A percentile compares a stretch with the other conserved stretches of the same genome.
These are phyloP conservation scores for Lepeophtheirus salmonis DNA, from an alignment of 1,140 invertebrate genomes.

Conservation along the genomic window DNA sequence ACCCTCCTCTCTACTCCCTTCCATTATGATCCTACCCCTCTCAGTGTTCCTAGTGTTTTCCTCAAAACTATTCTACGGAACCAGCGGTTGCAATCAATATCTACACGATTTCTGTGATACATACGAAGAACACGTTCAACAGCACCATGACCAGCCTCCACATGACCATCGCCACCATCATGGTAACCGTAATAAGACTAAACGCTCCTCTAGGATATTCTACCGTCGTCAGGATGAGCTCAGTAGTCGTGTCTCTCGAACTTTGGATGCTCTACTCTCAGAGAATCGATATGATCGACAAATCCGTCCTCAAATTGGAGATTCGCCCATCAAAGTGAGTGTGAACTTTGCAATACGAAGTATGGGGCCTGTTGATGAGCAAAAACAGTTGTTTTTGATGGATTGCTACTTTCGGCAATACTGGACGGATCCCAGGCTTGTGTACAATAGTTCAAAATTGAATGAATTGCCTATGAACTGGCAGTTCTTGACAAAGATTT, in stretches of 20 bases:
- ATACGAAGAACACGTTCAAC: not conserved
- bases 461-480: conserved; percentile 23
- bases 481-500: conserved; percentile 25
- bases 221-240: not conserved
- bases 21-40: not conserved
- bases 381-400: conserved; percentile 30
- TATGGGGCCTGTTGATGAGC: conserved; percentile 18
- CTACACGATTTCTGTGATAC: not conserved
- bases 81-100: not conserved
- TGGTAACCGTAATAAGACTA: not conserved
- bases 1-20: too few species aligned
- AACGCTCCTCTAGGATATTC: not conserved
- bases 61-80: not conserved
- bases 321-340: not conserved
- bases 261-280: conserved; percentile 1
- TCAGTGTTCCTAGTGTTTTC: not conserved
- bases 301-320: conserved; percentile 12
- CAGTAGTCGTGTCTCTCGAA: not conserved
- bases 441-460: conserved; percentile 22
- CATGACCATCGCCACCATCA: not conserved
- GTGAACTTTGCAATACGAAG: conserved; percentile 15
- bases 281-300: conserved; percentile 8
- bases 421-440: conserved; percentile 30
- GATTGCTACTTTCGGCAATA: conserved; percentile 34
- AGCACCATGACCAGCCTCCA: not conserved